These are phyloP conservation scores for Chamaetylas fuelleborni DNA, from an alignment of 2,113 vertebrate species.

Conservation along the genomic window DNA sequence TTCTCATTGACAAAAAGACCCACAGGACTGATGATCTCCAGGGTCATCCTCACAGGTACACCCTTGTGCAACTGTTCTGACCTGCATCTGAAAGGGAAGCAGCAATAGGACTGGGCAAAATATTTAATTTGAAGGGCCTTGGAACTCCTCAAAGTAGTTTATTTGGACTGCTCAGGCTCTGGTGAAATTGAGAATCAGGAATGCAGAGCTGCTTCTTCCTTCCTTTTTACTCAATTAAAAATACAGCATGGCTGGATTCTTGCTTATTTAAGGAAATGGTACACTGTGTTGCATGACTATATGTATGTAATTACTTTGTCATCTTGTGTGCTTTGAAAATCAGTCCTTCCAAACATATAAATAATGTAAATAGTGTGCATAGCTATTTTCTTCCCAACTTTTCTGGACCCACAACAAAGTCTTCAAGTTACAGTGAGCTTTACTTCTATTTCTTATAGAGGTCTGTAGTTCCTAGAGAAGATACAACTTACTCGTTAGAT, in stretches of 20 bases:
- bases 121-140: neutral
- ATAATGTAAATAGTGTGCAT: neutral
- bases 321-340: neutral
- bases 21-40: neutral
- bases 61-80: neutral
- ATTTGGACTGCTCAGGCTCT: neutral
- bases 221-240: neutral
- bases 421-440: neutral
- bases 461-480: conserved; percentile 54
- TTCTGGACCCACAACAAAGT: neutral
- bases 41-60: neutral
- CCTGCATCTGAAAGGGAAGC: neutral
- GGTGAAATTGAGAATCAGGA: neutral
- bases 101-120: neutral
- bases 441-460: conserved; percentile 48
- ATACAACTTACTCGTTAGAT: conserved; percentile 4
- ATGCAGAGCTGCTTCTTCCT: neutral
- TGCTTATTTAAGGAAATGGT: neutral
- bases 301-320: neutral
- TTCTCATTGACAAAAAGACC: neutral
- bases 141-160: neutral
- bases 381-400: neutral
- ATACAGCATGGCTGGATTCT: neutral
- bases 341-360: neutral
- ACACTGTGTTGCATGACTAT: neutral